Percentiles rank a stretch among this genome's conserved stretches.
phyloP scores from a whole-genome alignment of 2,113 vertebrate species.

The Benitochromis conjunctus region DNA sequence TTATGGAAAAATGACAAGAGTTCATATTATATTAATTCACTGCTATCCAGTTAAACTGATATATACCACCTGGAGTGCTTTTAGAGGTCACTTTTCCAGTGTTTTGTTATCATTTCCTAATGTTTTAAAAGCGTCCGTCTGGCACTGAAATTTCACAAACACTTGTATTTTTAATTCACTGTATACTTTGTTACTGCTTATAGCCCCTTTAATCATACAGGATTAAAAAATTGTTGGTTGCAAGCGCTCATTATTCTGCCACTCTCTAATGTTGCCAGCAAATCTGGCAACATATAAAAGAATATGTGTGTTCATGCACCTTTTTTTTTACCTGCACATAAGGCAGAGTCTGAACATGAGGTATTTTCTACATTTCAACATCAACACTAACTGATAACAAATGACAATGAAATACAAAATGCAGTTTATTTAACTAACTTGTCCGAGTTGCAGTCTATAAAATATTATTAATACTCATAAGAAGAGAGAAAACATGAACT shows the following conservation, averaged over 20 bases:
- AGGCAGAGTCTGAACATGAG: background rate
- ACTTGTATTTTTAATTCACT: background rate
- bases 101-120: background rate
- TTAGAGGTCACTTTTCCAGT: background rate
- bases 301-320: background rate
- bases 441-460: background rate
- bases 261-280: background rate
- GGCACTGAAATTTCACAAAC: background rate
- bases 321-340: background rate
- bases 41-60: background rate
- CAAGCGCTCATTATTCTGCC: background rate
- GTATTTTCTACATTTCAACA: background rate
- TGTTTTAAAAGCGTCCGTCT: background rate
- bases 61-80: background rate
- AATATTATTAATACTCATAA: background rate
- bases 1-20: background rate
- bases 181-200: background rate
- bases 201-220: background rate
- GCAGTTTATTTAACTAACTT: background rate
- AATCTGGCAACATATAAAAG: background rate
- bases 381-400: background rate
- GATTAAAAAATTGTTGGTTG: background rate
- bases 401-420: background rate
- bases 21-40: background rate
- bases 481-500: background rate